phyloP scores from a whole-genome alignment of 1,140 invertebrate genomes.

The Hesperophylax magnus region DNA sequence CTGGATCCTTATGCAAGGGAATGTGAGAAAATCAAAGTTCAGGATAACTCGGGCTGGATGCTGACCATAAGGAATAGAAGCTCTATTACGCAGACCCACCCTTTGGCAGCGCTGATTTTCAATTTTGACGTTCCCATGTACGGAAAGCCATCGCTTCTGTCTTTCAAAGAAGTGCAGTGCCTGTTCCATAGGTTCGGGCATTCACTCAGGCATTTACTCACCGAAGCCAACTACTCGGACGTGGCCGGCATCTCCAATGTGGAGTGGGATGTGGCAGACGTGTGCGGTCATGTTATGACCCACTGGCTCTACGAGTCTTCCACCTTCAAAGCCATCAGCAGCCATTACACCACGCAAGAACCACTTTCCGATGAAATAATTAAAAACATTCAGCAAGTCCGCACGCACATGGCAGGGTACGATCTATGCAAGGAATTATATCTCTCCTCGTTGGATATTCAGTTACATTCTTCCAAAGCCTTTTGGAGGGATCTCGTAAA shows the following conservation, averaged over 20 bases:
- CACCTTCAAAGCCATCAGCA: constrained; percentile 78
- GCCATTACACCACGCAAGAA: constrained; percentile 82
- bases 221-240: constrained; percentile 85
- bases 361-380: constrained; percentile 78
- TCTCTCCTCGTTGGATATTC: constrained; percentile 86
- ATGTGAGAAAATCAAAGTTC: constrained; percentile 73
- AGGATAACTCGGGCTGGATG: constrained; percentile 78
- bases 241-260: constrained; percentile 87
- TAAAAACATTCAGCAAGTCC: constrained; percentile 74
- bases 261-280: constrained; percentile 91
- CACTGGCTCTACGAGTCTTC: constrained; percentile 85
- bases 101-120: constrained; percentile 85
- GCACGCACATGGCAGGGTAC: constrained; percentile 83
- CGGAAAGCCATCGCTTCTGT: constrained; percentile 79
- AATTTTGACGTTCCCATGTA: constrained; percentile 80
- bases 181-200: constrained; percentile 91
- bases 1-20: constrained; percentile 84
- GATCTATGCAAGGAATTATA: constrained; percentile 88
- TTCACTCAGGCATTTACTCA: constrained; percentile 85
- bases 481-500: constrained; percentile 87
- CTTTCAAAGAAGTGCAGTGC: constrained; percentile 80
- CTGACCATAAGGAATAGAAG: constrained; percentile 79
- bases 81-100: constrained; percentile 72
- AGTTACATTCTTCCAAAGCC: constrained; percentile 82
- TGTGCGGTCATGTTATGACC: constrained; percentile 85